Conservation (phyloP, 2,797 vertebrate species). For the Okamejei kenojei region DNA sequence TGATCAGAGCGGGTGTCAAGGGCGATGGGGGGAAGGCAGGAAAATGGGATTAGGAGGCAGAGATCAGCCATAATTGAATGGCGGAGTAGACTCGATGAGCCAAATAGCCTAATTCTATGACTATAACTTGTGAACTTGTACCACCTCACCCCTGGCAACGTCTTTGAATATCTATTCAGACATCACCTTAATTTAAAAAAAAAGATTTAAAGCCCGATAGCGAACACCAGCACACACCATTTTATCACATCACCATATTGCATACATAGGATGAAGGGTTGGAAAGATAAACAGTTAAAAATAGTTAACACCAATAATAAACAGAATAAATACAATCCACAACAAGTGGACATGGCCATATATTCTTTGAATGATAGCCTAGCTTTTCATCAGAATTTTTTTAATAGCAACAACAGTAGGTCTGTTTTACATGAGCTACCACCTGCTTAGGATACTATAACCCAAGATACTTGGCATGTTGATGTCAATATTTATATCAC, state of each 20-base stretch:
- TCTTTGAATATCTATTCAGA: background rate
- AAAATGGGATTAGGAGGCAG: no score
- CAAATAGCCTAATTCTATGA: no score
- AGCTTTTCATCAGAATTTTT: background rate
- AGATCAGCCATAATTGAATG: no score
- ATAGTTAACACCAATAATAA: background rate
- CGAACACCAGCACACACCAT: background rate
- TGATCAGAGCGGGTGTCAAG: no score
- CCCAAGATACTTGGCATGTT: background rate
- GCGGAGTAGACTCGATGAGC: no score
- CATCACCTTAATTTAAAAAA: no score
- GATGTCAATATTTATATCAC: background rate
- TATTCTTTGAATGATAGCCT: background rate
- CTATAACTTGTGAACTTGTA: no score
- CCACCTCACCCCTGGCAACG: no score
- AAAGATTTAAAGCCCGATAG: background rate
- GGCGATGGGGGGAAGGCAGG: no score
- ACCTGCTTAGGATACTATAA: background rate
- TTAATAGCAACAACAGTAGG: background rate
- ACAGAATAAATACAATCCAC: background rate
- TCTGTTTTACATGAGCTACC: background rate
- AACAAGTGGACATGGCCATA: background rate
- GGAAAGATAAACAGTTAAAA: background rate
- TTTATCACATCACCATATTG: background rate
- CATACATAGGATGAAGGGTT: background rate